Conservation (phyloP, 2,113 vertebrate genomes). For the Colinus virginianus region DNA sequence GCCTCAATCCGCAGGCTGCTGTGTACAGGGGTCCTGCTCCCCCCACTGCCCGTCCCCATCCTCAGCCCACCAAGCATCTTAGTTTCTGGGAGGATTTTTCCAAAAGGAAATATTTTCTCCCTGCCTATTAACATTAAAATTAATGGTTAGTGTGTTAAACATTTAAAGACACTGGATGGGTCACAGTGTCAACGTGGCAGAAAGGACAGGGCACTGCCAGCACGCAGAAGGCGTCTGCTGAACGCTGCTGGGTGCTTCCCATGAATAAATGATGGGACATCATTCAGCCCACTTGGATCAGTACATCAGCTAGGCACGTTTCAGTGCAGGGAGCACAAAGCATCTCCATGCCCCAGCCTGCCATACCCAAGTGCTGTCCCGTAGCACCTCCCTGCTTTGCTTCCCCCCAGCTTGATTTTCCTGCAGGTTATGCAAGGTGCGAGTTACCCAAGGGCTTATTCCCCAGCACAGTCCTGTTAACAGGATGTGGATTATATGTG, state of each 20-base stretch:
- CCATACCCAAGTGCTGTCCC: neutral
- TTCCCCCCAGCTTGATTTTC: neutral
- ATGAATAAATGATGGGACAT: slow-evolving; percentile 63
- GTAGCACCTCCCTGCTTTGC: neutral
- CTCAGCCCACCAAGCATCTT: neutral
- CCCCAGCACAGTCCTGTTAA: neutral
- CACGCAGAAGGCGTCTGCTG: neutral
- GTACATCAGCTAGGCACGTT: slow-evolving; percentile 59
- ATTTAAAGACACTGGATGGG: neutral
- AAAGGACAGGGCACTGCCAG: neutral
- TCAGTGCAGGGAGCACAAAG: neutral
- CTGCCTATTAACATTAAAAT: slow-evolving; percentile 41
- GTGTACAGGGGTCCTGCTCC: neutral
- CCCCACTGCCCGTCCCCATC: neutral
- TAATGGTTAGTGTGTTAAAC: neutral
- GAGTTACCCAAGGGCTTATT: neutral
- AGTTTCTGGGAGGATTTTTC: neutral
- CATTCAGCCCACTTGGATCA: slow-evolving; percentile 64
- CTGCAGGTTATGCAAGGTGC: neutral
- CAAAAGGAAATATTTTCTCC: neutral
- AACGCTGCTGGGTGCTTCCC: slow-evolving; percentile 7
- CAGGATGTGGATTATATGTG: neutral
- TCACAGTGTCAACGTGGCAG: fast-evolving
- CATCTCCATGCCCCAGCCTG: neutral
- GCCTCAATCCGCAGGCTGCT: fast-evolving